Percentiles rank a stretch among this genome's conserved stretches.
Conservation (phyloP, 2,113 vertebrate genomes). For the Salminus brasiliensis region DNA sequence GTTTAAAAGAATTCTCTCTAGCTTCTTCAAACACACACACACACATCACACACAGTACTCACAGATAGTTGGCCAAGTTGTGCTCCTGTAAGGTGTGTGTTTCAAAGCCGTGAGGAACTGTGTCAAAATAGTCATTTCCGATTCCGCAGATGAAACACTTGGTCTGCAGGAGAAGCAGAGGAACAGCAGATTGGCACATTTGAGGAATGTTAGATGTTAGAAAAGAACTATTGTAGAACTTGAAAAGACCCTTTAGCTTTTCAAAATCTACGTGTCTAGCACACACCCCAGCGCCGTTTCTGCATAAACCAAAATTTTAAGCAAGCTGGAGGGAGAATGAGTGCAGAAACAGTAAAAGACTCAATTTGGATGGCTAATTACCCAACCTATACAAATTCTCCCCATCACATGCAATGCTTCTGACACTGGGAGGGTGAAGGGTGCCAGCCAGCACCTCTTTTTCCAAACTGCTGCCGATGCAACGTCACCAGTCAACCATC, state of each 20-base stretch:
- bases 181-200: background rate
- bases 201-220: background rate
- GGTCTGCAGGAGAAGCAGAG: constrained; percentile 78
- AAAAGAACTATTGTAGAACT: background rate
- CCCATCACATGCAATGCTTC: too few relatives aligned
- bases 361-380: too few relatives aligned
- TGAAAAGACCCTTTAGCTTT: background rate
- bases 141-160: constrained; percentile 99
- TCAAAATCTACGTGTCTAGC: background rate
- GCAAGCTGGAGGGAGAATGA: too few relatives aligned
- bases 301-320: background rate
- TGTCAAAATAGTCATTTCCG: constrained; percentile 97
- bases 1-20: too few relatives aligned
- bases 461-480: too few relatives aligned
- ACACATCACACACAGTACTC: constrained; percentile 77
- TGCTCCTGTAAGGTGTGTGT: constrained; percentile 97
- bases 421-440: too few relatives aligned
- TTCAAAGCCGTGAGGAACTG: constrained; percentile 97
- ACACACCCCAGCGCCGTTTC: too few relatives aligned
- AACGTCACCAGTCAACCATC: too few relatives aligned
- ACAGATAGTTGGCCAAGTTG: constrained; percentile 98
- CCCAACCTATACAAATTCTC: too few relatives aligned
- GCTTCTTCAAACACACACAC: too few relatives aligned
- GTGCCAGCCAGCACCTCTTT: too few relatives aligned
- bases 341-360: background rate